phyloP scores from a whole-genome alignment of 64 coral and sea anemone genomes.

The Astreopora myriophthalma region DNA sequence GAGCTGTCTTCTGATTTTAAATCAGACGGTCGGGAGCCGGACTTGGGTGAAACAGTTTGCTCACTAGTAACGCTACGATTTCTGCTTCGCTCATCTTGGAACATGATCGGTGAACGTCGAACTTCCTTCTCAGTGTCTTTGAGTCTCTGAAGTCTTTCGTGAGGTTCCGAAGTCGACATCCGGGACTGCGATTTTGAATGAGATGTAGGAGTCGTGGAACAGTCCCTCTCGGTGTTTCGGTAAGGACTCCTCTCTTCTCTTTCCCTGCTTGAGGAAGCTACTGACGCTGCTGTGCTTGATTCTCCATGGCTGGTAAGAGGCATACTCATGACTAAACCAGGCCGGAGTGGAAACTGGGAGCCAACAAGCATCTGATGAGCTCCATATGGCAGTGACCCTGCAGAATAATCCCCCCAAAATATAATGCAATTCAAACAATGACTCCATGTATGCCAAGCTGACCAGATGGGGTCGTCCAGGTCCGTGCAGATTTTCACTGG shows the following conservation, averaged over 20 bases:
- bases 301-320: conserved; percentile 15
- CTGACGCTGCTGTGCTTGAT: not conserved
- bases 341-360: not conserved
- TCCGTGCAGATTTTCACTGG: too few species aligned
- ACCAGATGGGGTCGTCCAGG: too few species aligned
- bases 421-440: too few species aligned
- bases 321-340: conserved; percentile 40
- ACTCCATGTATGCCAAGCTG: too few species aligned
- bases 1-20: conserved; percentile 7
- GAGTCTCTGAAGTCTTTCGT: conserved; percentile 17
- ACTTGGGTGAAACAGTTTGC: not conserved
- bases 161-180: not conserved
- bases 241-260: conserved; percentile 48
- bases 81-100: not conserved
- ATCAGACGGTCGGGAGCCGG: not conserved
- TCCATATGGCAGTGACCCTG: not conserved
- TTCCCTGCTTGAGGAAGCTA: conserved; percentile 17
- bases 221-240: not conserved
- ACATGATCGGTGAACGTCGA: not conserved
- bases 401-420: not conserved
- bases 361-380: conserved; percentile 19
- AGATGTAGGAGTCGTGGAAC: not conserved
- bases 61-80: conserved; percentile 9
- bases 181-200: not conserved
- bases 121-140: conserved; percentile 27